Base-by-base conservation (phyloP, 2,113 vertebrate genomes). In the Pristiophorus japonicus region DNA sequence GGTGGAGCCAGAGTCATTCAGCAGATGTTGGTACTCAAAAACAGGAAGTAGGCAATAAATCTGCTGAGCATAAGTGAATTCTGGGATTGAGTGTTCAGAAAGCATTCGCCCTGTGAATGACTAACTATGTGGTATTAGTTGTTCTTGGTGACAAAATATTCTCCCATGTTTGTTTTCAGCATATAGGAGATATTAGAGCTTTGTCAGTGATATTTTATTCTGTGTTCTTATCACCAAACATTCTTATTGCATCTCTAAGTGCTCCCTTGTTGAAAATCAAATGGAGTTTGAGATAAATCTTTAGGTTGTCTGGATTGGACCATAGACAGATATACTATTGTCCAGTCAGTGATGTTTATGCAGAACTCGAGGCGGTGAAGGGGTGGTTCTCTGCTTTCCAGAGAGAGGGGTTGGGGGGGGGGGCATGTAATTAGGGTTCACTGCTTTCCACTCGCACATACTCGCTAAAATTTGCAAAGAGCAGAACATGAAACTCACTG, bases 11-110 rank as follows among this genome's bases (percentile, higher is more conserved):
- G 90, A 92, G 90, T 92, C 90, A 65, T 62, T 92, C 59, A 63
- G 59, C 90, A 93, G 90, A 93, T 93, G 90, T 65, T 65, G 59
- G 1, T 65, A 42, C 34, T 93, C 90, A 93, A 65, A 62, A 93
- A 93, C 90, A 93, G 90, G 90, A 93, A 93, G 90, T 10, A 65
- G 55, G 30, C 34, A 92, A 42, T 93, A 93, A 62, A 93, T 93
- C 20, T 93, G 59, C n/a, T 22, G 34, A 65, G 34, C 90, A 42
- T 22, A 65, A 62, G n/a, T 63, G 62, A 93, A 93, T 65, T 93
- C 62, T 93, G 34, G 90, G 62, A 93, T 42, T 93, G 90, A 93
- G 20, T 63, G 90, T 5, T 59, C 87, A 90, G 10, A 85, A 88
- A 12, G 12, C 12, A 59, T 65, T 93, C n/a, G 90, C 90, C 90